A percentile compares a stretch with the other conserved stretches of the same genome.
Conservation (phyloP, 2,113 vertebrate genomes). For the Pedionomus torquatus region DNA sequence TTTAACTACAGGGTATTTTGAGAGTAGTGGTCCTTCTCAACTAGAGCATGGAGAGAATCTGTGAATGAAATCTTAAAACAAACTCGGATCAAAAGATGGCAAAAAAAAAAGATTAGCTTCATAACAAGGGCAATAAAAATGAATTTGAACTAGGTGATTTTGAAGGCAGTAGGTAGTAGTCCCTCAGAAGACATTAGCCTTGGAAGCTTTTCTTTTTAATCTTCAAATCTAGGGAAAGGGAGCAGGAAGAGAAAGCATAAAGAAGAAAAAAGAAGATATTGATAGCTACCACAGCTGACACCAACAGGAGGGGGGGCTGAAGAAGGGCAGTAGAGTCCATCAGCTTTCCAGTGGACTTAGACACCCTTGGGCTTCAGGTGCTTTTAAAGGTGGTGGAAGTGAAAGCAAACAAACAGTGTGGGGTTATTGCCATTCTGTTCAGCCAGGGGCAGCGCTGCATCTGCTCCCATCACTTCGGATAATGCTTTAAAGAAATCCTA, state of each 20-base stretch:
- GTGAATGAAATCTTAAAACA: neutral
- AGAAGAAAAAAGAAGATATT: neutral
- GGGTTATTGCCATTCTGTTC: neutral
- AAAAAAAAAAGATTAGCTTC: neutral
- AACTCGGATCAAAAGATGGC: neutral
- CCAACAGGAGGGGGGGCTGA: neutral
- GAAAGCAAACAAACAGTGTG: neutral
- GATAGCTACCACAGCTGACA: neutral
- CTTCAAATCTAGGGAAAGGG: neutral
- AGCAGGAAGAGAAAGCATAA: neutral
- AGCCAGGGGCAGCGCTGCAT: fast-evolving
- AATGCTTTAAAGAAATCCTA: neutral
- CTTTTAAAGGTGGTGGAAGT: neutral
- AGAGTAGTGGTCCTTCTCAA: neutral
- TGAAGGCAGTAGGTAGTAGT: neutral
- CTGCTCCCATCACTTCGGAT: neutral
- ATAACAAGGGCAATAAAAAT: neutral
- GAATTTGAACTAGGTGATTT: neutral
- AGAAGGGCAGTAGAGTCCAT: neutral
- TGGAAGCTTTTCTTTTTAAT: neutral
- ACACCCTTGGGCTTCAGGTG: neutral
- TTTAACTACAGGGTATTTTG: neutral
- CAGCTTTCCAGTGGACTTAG: neutral
- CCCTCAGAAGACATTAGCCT: neutral
- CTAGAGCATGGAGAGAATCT: neutral